Conservation (phyloP, 2,797 vertebrate genomes). For the Alfaro cultratus region DNA sequence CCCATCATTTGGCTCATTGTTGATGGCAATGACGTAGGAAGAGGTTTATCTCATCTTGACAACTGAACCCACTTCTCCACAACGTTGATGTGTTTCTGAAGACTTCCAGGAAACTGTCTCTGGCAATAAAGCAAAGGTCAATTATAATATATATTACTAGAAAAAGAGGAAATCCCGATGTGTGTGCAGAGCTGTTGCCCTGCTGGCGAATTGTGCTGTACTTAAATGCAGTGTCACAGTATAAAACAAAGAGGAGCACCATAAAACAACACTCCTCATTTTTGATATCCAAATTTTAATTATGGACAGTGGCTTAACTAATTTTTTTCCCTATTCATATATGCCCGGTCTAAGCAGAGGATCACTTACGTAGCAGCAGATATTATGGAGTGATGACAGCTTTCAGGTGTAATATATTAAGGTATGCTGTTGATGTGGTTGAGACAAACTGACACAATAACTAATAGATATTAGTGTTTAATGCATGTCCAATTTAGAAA, state of each 20-base stretch:
- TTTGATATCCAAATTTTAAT: conserved; percentile 20
- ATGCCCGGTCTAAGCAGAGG: conserved; percentile 53
- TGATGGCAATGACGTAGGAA: conserved; percentile 70
- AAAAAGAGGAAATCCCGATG: conserved; percentile 1
- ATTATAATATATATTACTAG: conserved; percentile 21
- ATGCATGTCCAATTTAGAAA: conserved; percentile 51
- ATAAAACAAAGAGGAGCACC: neutral
- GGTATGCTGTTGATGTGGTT: conserved; percentile 34
- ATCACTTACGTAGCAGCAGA: neutral
- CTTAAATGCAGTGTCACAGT: neutral
- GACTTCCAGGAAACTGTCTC: conserved; percentile 64
- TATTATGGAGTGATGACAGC: neutral
- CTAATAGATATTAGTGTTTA: conserved; percentile 35
- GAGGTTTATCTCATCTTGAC: conserved; percentile 60
- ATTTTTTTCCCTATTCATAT: conserved; percentile 35
- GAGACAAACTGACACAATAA: conserved; percentile 24
- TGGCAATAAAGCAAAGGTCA: conserved; percentile 27
- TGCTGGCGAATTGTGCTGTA: conserved; percentile 44
- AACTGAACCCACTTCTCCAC: conserved; percentile 35
- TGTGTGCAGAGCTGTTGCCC: conserved; percentile 10
- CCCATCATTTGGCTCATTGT: conserved; percentile 72
- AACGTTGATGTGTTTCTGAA: conserved; percentile 42
- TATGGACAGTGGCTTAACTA: conserved; percentile 19
- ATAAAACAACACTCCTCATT: neutral
- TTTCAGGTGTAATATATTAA: conserved; percentile 1